phyloP scores from a whole-genome alignment of 2,888 invertebrate genomes.

The Zeuzera pyrina region DNA sequence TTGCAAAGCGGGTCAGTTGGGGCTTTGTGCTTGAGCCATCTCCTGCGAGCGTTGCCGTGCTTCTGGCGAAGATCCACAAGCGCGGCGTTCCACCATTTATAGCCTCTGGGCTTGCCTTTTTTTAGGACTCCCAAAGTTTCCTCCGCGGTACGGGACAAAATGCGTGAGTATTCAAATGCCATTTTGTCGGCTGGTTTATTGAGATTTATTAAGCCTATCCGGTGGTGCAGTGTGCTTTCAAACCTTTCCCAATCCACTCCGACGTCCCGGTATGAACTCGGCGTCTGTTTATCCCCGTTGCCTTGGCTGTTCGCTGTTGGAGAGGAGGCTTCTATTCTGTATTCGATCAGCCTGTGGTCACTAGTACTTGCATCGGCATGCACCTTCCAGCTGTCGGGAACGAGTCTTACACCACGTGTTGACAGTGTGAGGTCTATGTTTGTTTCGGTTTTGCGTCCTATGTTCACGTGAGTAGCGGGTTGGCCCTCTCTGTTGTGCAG shows the following conservation, averaged over 20 bases:
- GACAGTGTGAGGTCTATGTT: too few relatives aligned
- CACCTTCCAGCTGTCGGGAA: too few relatives aligned
- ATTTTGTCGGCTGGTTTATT: background rate
- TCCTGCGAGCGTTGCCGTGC: background rate
- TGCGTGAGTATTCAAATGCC: background rate
- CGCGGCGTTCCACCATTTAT: conserved; percentile 2
- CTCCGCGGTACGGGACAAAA: background rate
- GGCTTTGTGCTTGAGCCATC: background rate
- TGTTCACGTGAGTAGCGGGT: too few relatives aligned
- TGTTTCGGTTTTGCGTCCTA: too few relatives aligned
- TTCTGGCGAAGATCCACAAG: background rate
- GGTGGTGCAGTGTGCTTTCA: background rate
- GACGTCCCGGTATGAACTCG: background rate
- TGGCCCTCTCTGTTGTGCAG: too few relatives aligned
- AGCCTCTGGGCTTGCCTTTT: background rate
- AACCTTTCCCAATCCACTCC: background rate
- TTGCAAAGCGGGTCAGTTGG: background rate
- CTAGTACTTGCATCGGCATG: too few relatives aligned
- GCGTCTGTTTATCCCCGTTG: too few relatives aligned
- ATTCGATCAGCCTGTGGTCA: too few relatives aligned
- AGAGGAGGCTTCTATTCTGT: too few relatives aligned
- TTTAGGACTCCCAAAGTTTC: background rate
- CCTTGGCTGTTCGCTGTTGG: too few relatives aligned
- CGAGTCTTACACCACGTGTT: too few relatives aligned
- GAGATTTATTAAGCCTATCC: background rate